phyloP scores from a whole-genome alignment of 2,113 vertebrate species.

The Ondatra zibethicus region DNA sequence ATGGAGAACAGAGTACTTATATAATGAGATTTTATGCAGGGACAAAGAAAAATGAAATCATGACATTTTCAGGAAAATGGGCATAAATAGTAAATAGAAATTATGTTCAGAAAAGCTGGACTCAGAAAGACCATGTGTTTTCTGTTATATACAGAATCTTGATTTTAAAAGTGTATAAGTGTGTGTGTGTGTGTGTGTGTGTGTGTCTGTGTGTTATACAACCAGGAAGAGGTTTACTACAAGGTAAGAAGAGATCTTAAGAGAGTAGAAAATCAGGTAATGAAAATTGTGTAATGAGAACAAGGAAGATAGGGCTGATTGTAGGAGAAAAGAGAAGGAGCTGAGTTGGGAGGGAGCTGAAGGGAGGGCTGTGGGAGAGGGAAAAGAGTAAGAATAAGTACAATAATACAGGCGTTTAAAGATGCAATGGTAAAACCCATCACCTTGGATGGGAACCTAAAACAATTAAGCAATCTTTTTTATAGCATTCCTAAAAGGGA shows the following conservation, averaged over 20 bases:
- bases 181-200: not conserved
- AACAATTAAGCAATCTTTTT: not conserved
- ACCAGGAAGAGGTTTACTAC: not conserved
- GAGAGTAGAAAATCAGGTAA: not conserved
- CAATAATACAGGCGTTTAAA: not conserved
- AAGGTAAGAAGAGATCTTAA: not conserved
- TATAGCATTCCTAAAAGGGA: not conserved
- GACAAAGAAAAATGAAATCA: not conserved
- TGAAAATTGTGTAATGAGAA: not conserved
- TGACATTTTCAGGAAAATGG: not conserved
- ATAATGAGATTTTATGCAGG: not conserved
- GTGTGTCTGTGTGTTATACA: not conserved
- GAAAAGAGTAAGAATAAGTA: not conserved
- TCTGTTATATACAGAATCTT: not conserved
- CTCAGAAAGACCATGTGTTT: not conserved
- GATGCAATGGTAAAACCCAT: not conserved
- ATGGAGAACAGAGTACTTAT: not conserved
- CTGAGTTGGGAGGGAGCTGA: not conserved
- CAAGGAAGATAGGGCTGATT: not conserved
- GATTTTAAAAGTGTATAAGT: not conserved
- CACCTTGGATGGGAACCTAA: not conserved
- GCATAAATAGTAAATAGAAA: not conserved
- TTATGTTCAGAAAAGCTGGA: not conserved
- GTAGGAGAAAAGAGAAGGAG: not conserved
- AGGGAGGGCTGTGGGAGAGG: too few relatives aligned